A percentile compares a stretch with the other conserved stretches of the same genome.
Evolutionary conservation across 2,797 vertebrate genomes (phyloP).

Genomic region (Alcedo atthis): DNA sequence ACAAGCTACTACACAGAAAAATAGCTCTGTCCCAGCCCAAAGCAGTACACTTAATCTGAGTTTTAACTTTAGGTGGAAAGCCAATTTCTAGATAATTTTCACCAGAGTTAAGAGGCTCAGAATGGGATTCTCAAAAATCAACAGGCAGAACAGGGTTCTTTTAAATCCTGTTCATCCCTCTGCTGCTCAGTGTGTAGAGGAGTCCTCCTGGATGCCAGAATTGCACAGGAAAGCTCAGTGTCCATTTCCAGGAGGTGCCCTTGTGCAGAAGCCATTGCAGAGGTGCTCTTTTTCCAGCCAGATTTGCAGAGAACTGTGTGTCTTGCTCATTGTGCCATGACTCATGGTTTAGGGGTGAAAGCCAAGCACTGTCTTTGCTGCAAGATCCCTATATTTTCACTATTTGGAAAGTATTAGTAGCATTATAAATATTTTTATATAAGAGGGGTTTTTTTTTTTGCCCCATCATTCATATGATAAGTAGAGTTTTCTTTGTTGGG

Average conservation of each 20-base stretch:
- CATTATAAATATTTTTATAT: not conserved
- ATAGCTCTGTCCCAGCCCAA: not conserved
- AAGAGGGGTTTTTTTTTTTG: rapidly evolving
- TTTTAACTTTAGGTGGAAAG: not conserved
- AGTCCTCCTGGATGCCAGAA: not conserved
- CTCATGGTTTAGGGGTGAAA: not conserved
- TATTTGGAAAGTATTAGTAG: not conserved
- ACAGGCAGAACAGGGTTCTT: not conserved
- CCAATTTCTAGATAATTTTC: not conserved
- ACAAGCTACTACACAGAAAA: not conserved
- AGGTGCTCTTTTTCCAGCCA: not conserved
- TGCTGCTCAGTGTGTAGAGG: not conserved
- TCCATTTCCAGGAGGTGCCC: not conserved
- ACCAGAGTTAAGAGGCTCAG: not conserved
- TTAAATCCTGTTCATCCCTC: not conserved
- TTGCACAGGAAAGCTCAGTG: not conserved
- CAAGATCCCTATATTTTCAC: not conserved
- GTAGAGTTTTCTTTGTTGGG: not conserved
- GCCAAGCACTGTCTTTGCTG: not conserved
- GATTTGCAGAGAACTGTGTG: not conserved
- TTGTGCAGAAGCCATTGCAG: not conserved
- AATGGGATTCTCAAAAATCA: not conserved
- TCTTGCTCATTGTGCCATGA: not conserved
- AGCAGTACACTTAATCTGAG: not conserved
- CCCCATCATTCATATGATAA: not conserved